Evolutionary conservation across 1,140 invertebrate genomes (phyloP).

Genomic region (Tigriopus japonicus): DNA sequence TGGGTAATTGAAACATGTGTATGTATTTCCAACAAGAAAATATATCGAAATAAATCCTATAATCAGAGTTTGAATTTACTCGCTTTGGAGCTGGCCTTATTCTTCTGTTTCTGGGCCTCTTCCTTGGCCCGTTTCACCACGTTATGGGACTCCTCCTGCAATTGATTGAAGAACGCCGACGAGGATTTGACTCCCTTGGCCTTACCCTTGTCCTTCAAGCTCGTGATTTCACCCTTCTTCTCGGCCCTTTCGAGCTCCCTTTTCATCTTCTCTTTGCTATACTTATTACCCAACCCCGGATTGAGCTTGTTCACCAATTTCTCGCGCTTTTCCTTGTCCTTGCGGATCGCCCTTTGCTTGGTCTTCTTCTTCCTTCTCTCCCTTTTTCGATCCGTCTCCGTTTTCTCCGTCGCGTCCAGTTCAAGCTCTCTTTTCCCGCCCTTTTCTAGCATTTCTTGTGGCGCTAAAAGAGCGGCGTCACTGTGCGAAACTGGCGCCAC

Average conservation of each 20-base stretch:
- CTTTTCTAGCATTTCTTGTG: conserved; percentile 72
- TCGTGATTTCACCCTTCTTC: conserved; percentile 20
- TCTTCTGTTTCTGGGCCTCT: too few species aligned
- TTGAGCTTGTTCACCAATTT: conserved; percentile 34
- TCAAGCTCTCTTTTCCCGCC: conserved; percentile 53
- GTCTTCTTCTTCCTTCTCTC: conserved; percentile 70
- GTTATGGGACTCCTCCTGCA: conserved; percentile 41
- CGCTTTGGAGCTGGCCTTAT: too few species aligned
- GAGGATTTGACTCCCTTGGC: conserved; percentile 49
- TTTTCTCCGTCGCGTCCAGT: conserved; percentile 57
- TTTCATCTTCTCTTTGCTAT: conserved; percentile 15
- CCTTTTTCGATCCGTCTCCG: conserved; percentile 68
- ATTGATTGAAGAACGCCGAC: conserved; percentile 54
- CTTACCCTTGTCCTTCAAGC: conserved; percentile 26
- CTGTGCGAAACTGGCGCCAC: conserved; percentile 69
- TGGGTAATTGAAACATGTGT: neutral
- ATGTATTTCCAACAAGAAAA: too few species aligned
- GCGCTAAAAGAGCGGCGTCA: conserved; percentile 68
- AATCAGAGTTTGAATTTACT: too few species aligned
- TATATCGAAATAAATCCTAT: too few species aligned
- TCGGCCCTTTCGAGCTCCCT: conserved; percentile 20
- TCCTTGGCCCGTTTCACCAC: too few species aligned
- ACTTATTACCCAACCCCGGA: conserved; percentile 22
- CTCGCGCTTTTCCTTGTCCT: conserved; percentile 25
- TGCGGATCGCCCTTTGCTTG: conserved; percentile 34